A percentile compares a stretch with the other conserved stretches of the same genome.
Evolutionary conservation across 2,113 vertebrate species (phyloP).

Genomic region (Thomomys bottae): DNA sequence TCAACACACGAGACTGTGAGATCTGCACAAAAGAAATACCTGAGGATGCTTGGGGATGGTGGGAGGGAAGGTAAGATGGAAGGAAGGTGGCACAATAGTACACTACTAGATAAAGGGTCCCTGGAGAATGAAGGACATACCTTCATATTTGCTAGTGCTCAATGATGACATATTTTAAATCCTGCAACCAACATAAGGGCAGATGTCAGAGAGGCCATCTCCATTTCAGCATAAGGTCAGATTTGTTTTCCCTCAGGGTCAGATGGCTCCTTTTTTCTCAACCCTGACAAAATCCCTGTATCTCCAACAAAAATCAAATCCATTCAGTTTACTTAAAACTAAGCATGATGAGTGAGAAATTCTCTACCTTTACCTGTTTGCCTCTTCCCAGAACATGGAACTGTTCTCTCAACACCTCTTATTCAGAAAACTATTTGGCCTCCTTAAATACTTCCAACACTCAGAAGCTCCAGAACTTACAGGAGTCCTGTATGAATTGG

Average conservation of each 20-base stretch:
- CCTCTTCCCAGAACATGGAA: not conserved
- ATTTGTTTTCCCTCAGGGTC: not conserved
- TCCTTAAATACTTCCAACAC: slow-evolving; percentile 30
- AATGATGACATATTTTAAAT: not conserved
- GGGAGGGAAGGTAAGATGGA: not conserved
- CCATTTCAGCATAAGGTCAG: too few species aligned
- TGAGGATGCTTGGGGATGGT: not conserved
- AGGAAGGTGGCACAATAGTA: not conserved
- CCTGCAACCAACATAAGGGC: not conserved
- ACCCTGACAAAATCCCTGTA: not conserved
- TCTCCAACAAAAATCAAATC: not conserved
- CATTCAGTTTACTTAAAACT: not conserved
- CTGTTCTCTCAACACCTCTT: not conserved
- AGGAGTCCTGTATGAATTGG: not conserved
- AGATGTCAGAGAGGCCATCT: not conserved
- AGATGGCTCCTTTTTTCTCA: not conserved
- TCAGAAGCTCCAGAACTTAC: not conserved
- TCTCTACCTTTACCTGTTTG: not conserved
- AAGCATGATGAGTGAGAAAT: not conserved
- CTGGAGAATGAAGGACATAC: not conserved
- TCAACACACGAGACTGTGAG: not conserved
- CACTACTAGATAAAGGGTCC: not conserved
- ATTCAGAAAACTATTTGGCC: not conserved
- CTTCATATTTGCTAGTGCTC: not conserved
- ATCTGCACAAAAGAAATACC: not conserved